Percentiles rank a stretch among this genome's conserved stretches.
Conservation (phyloP, 2,888 invertebrate species). For the Tolmerus cingulatus region DNA sequence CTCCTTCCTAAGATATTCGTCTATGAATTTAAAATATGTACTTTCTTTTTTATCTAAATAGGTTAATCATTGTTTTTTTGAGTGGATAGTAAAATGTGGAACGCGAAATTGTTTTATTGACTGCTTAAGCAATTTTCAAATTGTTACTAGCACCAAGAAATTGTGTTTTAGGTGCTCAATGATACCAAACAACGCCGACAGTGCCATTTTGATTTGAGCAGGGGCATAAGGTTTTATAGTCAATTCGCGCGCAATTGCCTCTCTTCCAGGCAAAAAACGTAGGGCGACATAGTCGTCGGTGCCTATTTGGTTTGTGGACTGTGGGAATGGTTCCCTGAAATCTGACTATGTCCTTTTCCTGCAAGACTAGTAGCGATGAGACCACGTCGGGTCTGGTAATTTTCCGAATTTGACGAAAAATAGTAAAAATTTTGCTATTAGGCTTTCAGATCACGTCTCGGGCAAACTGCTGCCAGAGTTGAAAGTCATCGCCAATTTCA, state of each 20-base stretch:
- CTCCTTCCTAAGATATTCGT: too few relatives aligned
- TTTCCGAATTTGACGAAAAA: constrained; percentile 17
- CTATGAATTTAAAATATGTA: too few relatives aligned
- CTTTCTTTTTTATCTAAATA: too few relatives aligned
- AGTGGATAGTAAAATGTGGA: not conserved
- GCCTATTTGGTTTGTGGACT: not conserved
- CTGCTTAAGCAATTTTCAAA: not conserved
- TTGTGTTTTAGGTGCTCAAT: not conserved
- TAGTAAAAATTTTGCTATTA: constrained; percentile 9
- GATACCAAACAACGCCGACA: not conserved
- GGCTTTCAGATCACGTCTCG: constrained; percentile 17
- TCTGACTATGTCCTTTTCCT: not conserved
- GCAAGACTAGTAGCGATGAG: not conserved
- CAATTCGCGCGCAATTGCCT: not conserved
- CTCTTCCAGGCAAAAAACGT: not conserved
- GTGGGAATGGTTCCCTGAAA: not conserved
- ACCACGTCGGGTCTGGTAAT: constrained; percentile 9
- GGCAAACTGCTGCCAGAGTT: constrained; percentile 20
- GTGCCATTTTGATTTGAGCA: not conserved
- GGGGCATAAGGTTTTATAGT: not conserved
- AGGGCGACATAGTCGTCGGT: not conserved
- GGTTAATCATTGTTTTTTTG: too few relatives aligned
- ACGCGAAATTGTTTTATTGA: not conserved
- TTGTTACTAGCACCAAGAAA: not conserved
- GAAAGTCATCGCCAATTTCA: constrained; percentile 25